Evolutionary conservation across 2,888 invertebrate genomes (phyloP).

Genomic region (Plemyria rubiginata): DNA sequence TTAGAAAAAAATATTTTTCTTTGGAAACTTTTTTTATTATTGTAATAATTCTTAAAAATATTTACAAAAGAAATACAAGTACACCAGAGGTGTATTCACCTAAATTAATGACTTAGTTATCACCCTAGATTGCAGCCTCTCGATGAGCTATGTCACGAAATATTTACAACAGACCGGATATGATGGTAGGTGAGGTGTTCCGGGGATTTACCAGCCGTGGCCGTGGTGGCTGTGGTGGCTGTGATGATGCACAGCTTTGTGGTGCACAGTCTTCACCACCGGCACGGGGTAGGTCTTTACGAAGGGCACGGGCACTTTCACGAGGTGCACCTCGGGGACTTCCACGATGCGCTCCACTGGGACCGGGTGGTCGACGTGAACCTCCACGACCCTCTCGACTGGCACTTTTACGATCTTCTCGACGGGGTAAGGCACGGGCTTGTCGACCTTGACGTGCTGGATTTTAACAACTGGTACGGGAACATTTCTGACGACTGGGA

Average conservation of each 20-base stretch:
- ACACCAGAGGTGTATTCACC: slow-evolving; percentile 61
- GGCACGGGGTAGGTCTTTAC: slow-evolving; percentile 77
- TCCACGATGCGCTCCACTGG: slow-evolving; percentile 80
- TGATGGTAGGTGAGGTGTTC: slow-evolving; percentile 53
- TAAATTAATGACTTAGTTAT: slow-evolving; percentile 84
- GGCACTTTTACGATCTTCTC: slow-evolving; percentile 86
- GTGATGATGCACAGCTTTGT: slow-evolving; percentile 63
- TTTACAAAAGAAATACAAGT: slow-evolving; percentile 72
- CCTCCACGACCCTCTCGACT: slow-evolving; percentile 82
- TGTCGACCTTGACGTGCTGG: slow-evolving; percentile 83
- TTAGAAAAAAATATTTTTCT: slow-evolving; percentile 50
- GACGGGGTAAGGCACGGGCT: slow-evolving; percentile 85
- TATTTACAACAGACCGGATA: slow-evolving; percentile 75
- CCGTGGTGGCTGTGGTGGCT: slow-evolving; percentile 51
- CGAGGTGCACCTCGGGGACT: slow-evolving; percentile 81
- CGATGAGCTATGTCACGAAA: slow-evolving; percentile 75
- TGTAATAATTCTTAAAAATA: slow-evolving; percentile 73
- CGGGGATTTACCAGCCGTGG: slow-evolving; percentile 46
- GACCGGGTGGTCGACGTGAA: slow-evolving; percentile 83
- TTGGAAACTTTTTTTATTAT: slow-evolving; percentile 66
- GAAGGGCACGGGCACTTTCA: slow-evolving; percentile 75
- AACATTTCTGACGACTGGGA: slow-evolving; percentile 81
- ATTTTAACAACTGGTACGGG: slow-evolving; percentile 84
- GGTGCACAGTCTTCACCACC: slow-evolving; percentile 76
- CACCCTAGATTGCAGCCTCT: slow-evolving; percentile 83